Base-by-base conservation (phyloP, 2,113 vertebrate genomes). In the Emydocephalus ijimae region DNA sequence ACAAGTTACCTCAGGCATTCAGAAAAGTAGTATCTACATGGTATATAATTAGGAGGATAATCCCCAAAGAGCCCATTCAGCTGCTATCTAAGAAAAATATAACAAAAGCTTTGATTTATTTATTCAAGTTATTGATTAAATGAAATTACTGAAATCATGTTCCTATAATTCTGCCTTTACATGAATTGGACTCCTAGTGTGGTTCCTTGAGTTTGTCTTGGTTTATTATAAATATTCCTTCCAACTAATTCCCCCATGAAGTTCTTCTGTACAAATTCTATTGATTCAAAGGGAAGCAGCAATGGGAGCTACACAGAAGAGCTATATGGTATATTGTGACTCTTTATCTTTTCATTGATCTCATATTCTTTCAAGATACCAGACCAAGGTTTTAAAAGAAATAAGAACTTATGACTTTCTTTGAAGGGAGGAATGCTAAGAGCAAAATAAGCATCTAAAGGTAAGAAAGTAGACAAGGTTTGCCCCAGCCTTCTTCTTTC, bases 331-430 rank as follows among this genome's bases (percentile, higher is more conserved):
- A 39, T 39, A 74, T 74, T 54, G 61, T 91, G 24, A 52, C 15
- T 48, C n/a, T 69, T 69, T 48, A 55, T 69, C 11, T 54, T 88
- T 88, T 64, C 34, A 74, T 92, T 74, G 34, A 92, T 88, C 64
- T 29, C 39, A 15, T 87, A 90, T 14, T 9, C 88, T 94, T 95
- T 93, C n/a, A 92, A 85, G 50, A 29, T 85, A 21, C 20, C 52
- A 39, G 39, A 24, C 43, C 48, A 69, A 50, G 29, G 12, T 43
- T 59, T 59, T 54, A 56, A 91, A 39, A 34, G 39, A 0, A 69
- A 4, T 45, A 43, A 92, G 48, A 88, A 74, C n/a, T 61, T 69
- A 4, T 55, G 34, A 29, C 48, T 54, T 69, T 92, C 4, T 55
- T 69, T n/a, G 86, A 43, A 54, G 12, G n/a, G 1, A 43, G n/a